Conservation (phyloP, 2,797 vertebrate genomes). For the Nyctibius grandis region DNA sequence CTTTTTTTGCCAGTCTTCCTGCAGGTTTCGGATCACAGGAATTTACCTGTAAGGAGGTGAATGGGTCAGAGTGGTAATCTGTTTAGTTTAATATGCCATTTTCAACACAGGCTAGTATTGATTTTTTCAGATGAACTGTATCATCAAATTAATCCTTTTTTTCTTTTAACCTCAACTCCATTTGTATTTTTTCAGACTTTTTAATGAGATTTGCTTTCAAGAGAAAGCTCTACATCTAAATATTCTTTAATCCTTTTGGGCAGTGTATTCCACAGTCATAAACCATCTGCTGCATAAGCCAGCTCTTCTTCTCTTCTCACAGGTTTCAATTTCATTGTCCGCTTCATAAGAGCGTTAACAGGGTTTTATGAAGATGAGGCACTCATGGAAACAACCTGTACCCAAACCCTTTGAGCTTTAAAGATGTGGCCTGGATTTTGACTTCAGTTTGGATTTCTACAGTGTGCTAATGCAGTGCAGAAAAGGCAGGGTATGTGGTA, state of each 20-base stretch:
- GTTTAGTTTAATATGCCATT: background rate
- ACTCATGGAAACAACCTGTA: background rate
- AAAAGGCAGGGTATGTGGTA: background rate
- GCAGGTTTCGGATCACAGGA: background rate
- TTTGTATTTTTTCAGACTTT: background rate
- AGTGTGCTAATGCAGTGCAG: background rate
- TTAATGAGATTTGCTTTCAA: background rate
- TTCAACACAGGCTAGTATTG: background rate
- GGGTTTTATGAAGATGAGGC: background rate
- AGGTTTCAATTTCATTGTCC: background rate
- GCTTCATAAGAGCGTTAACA: background rate
- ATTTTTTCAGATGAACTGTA: background rate
- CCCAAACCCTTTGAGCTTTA: background rate
- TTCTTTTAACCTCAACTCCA: background rate
- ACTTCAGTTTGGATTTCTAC: background rate
- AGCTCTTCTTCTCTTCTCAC: background rate
- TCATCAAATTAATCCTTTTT: background rate
- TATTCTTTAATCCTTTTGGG: background rate
- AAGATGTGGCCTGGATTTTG: background rate
- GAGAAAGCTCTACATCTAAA: background rate
- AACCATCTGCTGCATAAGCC: background rate
- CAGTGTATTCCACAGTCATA: background rate
- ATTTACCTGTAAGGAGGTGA: background rate
- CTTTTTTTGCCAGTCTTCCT: background rate
- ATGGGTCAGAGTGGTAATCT: background rate